phyloP scores from a whole-genome alignment of 2,888 invertebrate genomes.

The Caenorhabditis sp. region DNA sequence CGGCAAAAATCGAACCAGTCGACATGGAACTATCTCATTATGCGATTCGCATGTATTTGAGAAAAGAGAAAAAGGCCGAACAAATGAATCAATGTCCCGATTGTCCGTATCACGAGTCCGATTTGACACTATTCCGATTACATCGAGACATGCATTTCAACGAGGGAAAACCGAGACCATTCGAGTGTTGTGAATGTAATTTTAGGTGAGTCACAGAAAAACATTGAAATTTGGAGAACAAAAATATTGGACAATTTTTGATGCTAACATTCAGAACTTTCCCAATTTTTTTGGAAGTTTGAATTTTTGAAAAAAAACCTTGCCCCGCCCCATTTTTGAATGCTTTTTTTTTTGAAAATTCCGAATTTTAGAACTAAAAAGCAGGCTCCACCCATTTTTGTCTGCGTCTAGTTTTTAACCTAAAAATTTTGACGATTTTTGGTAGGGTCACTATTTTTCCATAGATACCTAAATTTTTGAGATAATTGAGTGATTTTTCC shows the following conservation, averaged over 20 bases:
- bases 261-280: too few relatives aligned
- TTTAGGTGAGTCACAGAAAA: constrained; percentile 23
- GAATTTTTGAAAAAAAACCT: too few relatives aligned
- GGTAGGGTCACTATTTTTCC: too few relatives aligned
- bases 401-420: too few relatives aligned
- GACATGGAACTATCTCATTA: constrained; percentile 14
- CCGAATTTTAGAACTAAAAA: too few relatives aligned
- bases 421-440: too few relatives aligned
- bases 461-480: background rate
- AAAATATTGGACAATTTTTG: too few relatives aligned
- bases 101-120: constrained; percentile 34
- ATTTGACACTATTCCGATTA: constrained; percentile 23
- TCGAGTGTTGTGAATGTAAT: constrained; percentile 48
- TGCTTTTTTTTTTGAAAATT: too few relatives aligned
- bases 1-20: background rate
- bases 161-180: constrained; percentile 29
- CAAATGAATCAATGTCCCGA: constrained; percentile 32
- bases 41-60: constrained; percentile 11
- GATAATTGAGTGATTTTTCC: background rate
- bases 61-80: background rate
- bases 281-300: too few relatives aligned
- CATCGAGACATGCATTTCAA: constrained; percentile 52
- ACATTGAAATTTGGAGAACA: background rate
- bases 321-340: too few relatives aligned
- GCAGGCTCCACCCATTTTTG: too few relatives aligned